Evolutionary conservation across 2,113 vertebrate genomes (phyloP).

Genomic region (Rissa tridactyla): DNA sequence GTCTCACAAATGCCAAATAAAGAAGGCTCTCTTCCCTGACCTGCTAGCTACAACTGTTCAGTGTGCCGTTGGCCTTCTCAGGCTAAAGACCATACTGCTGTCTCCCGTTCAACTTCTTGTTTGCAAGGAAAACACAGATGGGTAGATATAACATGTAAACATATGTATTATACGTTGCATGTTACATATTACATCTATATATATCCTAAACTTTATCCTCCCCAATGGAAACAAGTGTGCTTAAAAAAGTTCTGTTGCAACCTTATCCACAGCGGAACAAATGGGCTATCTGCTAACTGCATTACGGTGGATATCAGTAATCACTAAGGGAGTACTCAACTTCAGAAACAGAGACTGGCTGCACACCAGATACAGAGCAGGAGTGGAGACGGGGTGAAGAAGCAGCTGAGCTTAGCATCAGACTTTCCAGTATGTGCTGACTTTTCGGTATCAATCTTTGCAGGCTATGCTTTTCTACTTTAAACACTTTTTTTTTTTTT

Average conservation of each 20-base stretch:
- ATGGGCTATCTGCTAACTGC: constrained; percentile 52
- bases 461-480: constrained; percentile 26
- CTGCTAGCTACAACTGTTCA: background rate
- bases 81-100: background rate
- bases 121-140: background rate
- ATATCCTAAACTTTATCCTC: background rate
- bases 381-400: background rate
- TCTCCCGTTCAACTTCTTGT: background rate
- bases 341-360: constrained; percentile 48
- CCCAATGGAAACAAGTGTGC: background rate
- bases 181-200: background rate
- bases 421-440: constrained; percentile 41
- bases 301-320: constrained; percentile 43
- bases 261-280: background rate
- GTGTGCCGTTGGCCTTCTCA: background rate
- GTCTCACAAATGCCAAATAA: background rate
- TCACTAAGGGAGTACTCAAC: background rate
- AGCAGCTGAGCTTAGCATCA: constrained; percentile 38
- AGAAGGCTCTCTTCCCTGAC: background rate
- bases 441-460: constrained; percentile 16
- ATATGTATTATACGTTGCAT: background rate
- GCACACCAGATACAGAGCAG: constrained; percentile 9
- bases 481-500: background rate
- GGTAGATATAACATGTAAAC: background rate
- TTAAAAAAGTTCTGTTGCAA: constrained; percentile 9